Evolutionary conservation across 1,140 invertebrate species (phyloP).

Genomic region (Drosophila simulans): DNA sequence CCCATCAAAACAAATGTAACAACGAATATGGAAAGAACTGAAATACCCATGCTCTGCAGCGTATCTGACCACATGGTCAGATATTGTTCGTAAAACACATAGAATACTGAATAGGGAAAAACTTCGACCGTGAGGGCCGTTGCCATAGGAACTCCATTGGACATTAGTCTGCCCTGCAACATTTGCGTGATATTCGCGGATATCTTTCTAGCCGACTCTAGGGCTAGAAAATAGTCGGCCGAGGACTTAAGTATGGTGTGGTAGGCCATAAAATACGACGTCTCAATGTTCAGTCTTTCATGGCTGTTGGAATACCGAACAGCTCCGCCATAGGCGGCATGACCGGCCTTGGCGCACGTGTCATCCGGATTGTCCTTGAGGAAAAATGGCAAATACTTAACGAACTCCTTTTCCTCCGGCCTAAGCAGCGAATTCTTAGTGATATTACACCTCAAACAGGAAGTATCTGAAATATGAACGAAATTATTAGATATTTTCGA

Average conservation of each 20-base stretch:
- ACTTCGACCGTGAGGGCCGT: slow-evolving; percentile 89
- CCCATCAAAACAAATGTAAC: slow-evolving; percentile 98
- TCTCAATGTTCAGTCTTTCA: slow-evolving; percentile 85
- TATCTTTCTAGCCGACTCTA: slow-evolving; percentile 92
- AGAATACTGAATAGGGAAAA: slow-evolving; percentile 99
- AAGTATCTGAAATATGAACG: slow-evolving; percentile 59
- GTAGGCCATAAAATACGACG: slow-evolving; percentile 97
- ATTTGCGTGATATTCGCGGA: slow-evolving; percentile 93
- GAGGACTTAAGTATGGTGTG: slow-evolving; percentile 97
- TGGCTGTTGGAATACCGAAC: slow-evolving; percentile 87
- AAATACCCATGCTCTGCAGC: slow-evolving; percentile 93
- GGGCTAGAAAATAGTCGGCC: slow-evolving; percentile 95
- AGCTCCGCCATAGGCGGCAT: slow-evolving; percentile 91
- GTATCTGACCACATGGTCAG: slow-evolving; percentile 97
- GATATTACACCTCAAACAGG: slow-evolving; percentile 65
- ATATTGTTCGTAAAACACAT: slow-evolving; percentile 99
- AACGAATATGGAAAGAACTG: slow-evolving; percentile 95
- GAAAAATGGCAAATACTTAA: slow-evolving; percentile 94
- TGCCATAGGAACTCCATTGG: slow-evolving; percentile 79
- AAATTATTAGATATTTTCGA: background rate
- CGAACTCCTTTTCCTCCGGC: slow-evolving; percentile 89
- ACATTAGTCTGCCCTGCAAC: slow-evolving; percentile 87
- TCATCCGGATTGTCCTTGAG: slow-evolving; percentile 94
- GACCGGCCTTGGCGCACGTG: slow-evolving; percentile 94
- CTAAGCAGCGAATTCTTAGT: slow-evolving; percentile 79